Conservation (phyloP, 2,113 vertebrate genomes). For the Romanogobio albipinnatus region DNA sequence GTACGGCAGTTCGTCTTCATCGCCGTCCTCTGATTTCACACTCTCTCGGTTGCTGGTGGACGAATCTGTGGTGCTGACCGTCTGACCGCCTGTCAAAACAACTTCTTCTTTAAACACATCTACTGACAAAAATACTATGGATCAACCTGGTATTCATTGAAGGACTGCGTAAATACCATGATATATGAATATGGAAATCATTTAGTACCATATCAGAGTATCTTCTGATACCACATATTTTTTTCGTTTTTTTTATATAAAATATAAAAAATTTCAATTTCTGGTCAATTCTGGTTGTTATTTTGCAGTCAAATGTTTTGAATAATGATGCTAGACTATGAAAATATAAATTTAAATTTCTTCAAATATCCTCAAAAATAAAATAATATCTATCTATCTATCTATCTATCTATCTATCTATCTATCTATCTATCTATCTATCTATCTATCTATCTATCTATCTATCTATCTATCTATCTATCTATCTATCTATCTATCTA, state of each 20-base stretch:
- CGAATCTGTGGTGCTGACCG: conserved; percentile 95
- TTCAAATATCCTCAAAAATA: background rate
- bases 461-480: no score
- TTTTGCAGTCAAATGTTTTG: background rate
- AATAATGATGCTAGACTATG: background rate
- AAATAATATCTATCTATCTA: no score
- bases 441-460: no score
- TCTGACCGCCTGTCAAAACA: conserved; percentile 85
- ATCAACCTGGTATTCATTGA: background rate
- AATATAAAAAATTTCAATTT: background rate
- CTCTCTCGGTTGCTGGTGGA: conserved; percentile 97
- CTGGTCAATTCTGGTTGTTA: background rate
- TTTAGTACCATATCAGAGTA: background rate
- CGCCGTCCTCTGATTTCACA: conserved; percentile 95
- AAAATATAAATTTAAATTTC: background rate
- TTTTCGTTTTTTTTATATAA: no score
- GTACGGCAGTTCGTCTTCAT: conserved; percentile 93
- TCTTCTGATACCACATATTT: no score
- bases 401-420: no score
- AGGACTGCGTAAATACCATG: no score
- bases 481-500: no score
- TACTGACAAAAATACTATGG: background rate
- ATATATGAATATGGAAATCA: background rate
- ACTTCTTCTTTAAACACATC: background rate
- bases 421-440: no score